phyloP scores from a whole-genome alignment of 2,888 invertebrate genomes.

The Cloeon dipterum region DNA sequence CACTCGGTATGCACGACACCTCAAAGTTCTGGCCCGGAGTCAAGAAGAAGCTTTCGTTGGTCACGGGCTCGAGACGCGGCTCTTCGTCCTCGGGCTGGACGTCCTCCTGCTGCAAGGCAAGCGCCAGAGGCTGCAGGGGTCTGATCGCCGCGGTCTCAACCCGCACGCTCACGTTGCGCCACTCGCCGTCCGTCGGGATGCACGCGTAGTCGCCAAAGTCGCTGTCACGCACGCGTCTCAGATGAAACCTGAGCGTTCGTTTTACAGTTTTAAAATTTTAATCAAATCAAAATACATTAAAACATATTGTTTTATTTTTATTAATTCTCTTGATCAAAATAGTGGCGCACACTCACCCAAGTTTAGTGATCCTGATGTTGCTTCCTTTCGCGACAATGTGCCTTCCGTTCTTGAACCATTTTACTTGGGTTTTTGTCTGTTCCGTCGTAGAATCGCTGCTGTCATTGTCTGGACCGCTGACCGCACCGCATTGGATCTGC shows the following conservation, averaged over 20 bases:
- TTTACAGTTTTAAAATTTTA: too few species aligned
- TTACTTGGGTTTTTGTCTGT: too few species aligned
- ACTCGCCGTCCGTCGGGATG: conserved; percentile 8
- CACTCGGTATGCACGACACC: conserved; percentile 15
- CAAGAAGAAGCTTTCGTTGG: background rate
- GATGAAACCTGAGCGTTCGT: conserved; percentile 10
- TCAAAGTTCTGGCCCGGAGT: conserved; percentile 5
- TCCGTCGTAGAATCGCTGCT: too few species aligned
- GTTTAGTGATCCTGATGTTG: too few species aligned
- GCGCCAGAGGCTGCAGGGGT: background rate
- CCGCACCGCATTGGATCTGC: too few species aligned
- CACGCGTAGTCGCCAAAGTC: conserved; percentile 26
- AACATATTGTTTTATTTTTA: too few species aligned
- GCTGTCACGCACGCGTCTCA: conserved; percentile 22
- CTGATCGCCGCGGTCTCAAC: conserved; percentile 5
- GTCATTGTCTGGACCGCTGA: too few species aligned
- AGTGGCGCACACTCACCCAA: too few species aligned
- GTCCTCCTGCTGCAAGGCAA: background rate
- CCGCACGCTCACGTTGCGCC: conserved; percentile 11
- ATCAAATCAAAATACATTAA: too few species aligned
- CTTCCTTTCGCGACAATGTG: too few species aligned
- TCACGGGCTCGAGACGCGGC: background rate
- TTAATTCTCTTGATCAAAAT: too few species aligned
- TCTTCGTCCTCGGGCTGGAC: background rate
- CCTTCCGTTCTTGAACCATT: too few species aligned